Base-by-base conservation (phyloP, 2,888 invertebrate genomes). In the Apodemia hepburni region DNA sequence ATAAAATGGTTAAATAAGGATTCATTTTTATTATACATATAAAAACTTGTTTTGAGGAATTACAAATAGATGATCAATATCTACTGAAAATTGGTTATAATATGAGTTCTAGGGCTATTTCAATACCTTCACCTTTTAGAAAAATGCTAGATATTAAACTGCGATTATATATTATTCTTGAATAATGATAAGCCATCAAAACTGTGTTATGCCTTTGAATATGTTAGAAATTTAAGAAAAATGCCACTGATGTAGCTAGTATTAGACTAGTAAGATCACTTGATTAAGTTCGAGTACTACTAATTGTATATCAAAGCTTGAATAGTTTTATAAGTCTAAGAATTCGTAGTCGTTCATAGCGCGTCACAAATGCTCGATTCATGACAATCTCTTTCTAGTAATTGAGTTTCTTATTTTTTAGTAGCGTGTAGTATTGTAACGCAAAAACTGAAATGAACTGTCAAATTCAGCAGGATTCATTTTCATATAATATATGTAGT, bases 241-340 rank as follows among this genome's bases (percentile, higher is more conserved):
- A 49, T 27, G 22, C 11, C 51, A 54, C 54, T 22, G 12, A 54
- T 54, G 54, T 54, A 54, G 54, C 54, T 54, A 27, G 11, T 54
- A 27, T 15, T 22, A 33, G 33, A 22, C 51, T 54, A 18, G 12
- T 6, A 54, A 22, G 18, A 54, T 11, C 22, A 27, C 27, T 12
- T 54, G 54, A 27, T 12, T 54, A 54, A 27, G 27, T 33, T 4
- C 22, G 1, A 29, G 29, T 51, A 22, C 51, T 12, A 42, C 5
- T 12, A 15, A 27, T 54, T 27, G 12, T 54, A 12, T 54, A 22
- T 9, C 27, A 27, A 18, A 12, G 54, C 54, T 54, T 54, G 54
- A 54, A 54, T 54, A 54, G 27, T 54, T 15, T 22, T 51, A 7
- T 54, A 54, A 54, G 54, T 54, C 51, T 12, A 54, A 27, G 27